Conservation (phyloP, 2,113 vertebrate species). For the Agapornis roseicollis region DNA sequence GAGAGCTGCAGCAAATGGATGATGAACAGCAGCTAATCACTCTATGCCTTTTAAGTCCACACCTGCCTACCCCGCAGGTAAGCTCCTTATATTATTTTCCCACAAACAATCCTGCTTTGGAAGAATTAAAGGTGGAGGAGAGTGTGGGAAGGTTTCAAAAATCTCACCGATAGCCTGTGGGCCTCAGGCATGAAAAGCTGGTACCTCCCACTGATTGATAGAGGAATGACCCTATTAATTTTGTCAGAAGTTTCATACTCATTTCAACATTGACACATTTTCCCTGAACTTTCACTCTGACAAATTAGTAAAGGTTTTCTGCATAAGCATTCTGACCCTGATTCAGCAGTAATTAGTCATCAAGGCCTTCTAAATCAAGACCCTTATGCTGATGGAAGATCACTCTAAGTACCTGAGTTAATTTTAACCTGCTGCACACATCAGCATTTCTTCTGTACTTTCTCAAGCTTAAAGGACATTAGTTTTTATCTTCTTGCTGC, state of each 20-base stretch:
- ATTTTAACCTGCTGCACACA: slow-evolving; percentile 2
- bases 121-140: neutral
- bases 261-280: neutral
- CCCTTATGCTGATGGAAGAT: neutral
- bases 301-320: neutral
- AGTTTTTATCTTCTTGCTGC: neutral
- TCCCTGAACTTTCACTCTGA: neutral
- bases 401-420: neutral
- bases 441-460: neutral
- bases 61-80: neutral
- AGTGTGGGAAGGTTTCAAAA: neutral
- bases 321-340: neutral
- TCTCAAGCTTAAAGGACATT: neutral
- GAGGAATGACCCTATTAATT: neutral
- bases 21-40: neutral
- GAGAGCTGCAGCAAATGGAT: accelerated
- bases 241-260: neutral
- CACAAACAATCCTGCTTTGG: neutral
- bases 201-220: neutral
- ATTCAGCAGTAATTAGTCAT: neutral
- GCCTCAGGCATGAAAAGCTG: neutral
- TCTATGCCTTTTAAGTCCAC: neutral
- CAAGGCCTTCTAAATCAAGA: slow-evolving; percentile 10
- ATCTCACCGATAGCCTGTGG: neutral
- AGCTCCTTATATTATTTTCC: neutral